A percentile compares a stretch with the other conserved stretches of the same genome.
Evolutionary conservation across 1,140 invertebrate species (phyloP).

Genomic region (Diorhabda elongata): DNA sequence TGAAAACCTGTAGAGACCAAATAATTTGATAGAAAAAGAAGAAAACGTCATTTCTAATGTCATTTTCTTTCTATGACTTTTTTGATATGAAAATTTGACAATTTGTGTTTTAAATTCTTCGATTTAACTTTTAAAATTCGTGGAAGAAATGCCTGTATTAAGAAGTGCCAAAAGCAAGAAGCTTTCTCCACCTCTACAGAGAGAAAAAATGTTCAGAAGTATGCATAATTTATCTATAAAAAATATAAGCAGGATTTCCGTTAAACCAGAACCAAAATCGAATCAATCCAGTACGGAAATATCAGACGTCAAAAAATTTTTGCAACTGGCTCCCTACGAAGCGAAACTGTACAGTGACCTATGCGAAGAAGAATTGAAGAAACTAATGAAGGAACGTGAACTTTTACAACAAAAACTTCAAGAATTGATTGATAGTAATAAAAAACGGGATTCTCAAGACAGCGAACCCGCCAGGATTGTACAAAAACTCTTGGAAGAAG

Average conservation of each 20-base stretch:
- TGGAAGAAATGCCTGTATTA: constrained; percentile 11
- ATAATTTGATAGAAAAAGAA: no score
- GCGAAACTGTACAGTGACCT: constrained; percentile 12
- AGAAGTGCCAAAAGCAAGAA: constrained; percentile 15
- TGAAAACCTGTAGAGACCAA: no score
- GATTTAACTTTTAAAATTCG: no score
- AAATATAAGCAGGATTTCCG: not conserved
- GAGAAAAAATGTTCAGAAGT: not conserved
- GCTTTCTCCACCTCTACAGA: constrained; percentile 3
- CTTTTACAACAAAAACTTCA: constrained; percentile 4
- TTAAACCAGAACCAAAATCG: constrained; percentile 3
- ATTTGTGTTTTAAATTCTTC: no score
- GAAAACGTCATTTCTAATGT: no score
- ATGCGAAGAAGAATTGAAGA: constrained; percentile 8
- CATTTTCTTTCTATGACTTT: no score
- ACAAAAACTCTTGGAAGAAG: constrained; percentile 15
- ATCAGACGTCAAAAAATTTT: constrained; percentile 1
- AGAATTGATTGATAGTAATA: not conserved
- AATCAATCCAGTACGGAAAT: constrained; percentile 5
- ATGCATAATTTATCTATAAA: not conserved
- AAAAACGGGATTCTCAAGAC: not conserved
- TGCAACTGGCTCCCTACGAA: constrained; percentile 9
- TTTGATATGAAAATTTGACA: no score
- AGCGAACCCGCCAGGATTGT: constrained; percentile 9
- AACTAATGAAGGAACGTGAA: constrained; percentile 5